phyloP scores from a whole-genome alignment of 2,113 vertebrate genomes.

The Cebidichthys violaceus region DNA sequence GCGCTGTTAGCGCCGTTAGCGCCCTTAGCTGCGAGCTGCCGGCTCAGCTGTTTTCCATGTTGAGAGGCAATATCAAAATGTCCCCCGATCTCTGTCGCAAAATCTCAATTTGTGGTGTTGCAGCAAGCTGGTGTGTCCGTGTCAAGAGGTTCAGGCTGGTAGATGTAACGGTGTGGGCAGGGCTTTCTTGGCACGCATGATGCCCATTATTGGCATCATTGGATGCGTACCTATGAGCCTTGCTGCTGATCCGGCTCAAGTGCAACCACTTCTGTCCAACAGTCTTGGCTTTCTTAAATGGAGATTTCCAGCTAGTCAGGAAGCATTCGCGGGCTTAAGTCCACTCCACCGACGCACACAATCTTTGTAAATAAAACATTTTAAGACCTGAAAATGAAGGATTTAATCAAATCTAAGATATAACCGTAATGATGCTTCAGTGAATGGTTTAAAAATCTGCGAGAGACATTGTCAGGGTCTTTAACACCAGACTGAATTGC shows the following conservation, averaged over 20 bases:
- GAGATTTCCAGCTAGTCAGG: slow-evolving; percentile 4
- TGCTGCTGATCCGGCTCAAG: slow-evolving; percentile 7
- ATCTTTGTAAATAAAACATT: background rate
- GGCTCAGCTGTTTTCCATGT: background rate
- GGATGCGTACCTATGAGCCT: slow-evolving; percentile 16
- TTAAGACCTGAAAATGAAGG: background rate
- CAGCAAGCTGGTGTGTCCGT: slow-evolving; percentile 15
- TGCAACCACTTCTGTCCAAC: slow-evolving; percentile 13
- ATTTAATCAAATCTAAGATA: background rate
- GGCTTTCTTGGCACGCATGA: slow-evolving; percentile 29
- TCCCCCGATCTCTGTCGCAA: background rate
- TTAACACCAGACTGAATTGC: background rate
- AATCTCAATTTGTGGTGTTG: slow-evolving; percentile 12
- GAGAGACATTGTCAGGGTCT: background rate
- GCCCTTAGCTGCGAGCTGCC: too few species aligned
- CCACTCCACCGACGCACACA: background rate
- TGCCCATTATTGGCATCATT: slow-evolving; percentile 34
- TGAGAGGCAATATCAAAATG: background rate
- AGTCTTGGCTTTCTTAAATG: background rate
- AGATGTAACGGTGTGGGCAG: slow-evolving; percentile 25
- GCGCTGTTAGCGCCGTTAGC: too few species aligned
- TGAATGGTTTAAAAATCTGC: background rate
- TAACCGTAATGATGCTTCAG: background rate
- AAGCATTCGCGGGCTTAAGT: background rate
- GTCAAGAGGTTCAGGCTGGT: slow-evolving; percentile 32